phyloP scores from a whole-genome alignment of 2,888 invertebrate species.

The Stegophylla sp. region DNA sequence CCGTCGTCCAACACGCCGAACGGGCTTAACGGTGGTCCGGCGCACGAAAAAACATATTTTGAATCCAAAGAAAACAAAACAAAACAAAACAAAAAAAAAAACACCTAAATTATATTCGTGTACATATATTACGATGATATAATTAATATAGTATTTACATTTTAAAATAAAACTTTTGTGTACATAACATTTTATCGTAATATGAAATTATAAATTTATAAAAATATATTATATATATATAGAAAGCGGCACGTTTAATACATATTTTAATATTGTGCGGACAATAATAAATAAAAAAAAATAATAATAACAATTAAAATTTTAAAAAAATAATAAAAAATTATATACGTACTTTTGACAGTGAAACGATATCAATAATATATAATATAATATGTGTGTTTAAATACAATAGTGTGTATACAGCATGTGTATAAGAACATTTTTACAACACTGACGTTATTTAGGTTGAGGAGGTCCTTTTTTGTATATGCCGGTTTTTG shows the following conservation, averaged over 20 bases:
- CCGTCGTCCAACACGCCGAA: slow-evolving; percentile 58
- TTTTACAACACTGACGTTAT: no score
- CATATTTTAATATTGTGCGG: slow-evolving; percentile 36
- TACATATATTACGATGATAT: slow-evolving; percentile 5
- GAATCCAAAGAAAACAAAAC: slow-evolving; percentile 44
- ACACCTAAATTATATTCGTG: background rate
- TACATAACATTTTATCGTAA: background rate
- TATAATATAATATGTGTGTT: background rate
- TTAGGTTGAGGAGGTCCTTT: no score
- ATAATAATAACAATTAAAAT: background rate
- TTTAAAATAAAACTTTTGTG: background rate
- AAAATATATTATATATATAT: slow-evolving; percentile 11
- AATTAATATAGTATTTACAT: background rate
- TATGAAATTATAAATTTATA: background rate
- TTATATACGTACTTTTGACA: background rate
- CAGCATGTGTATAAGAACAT: no score
- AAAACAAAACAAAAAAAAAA: slow-evolving; percentile 26
- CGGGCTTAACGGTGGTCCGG: background rate
- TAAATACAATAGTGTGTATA: no score
- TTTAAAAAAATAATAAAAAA: background rate
- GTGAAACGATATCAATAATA: background rate
- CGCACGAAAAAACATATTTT: background rate
- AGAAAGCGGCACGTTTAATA: slow-evolving; percentile 37
- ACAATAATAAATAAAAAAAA: slow-evolving; percentile 44
- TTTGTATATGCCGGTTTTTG: no score